Base-by-base conservation (phyloP, 2,113 vertebrate species). In the Tiliqua scincoides region DNA sequence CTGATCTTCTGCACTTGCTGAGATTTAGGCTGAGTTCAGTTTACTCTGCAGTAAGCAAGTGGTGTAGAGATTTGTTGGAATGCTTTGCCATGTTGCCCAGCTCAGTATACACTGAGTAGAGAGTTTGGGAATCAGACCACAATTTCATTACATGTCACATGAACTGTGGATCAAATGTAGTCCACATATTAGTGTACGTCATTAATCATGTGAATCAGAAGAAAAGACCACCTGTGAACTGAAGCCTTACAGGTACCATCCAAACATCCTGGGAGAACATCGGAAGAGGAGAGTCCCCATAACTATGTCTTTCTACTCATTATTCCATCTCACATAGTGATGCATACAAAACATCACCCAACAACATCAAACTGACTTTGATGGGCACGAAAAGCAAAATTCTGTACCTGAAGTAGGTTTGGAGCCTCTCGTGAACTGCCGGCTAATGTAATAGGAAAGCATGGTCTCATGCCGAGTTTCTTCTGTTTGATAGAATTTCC, bases 381-480 rank as follows among this genome's bases (percentile, higher is more conserved):
- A n/a, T 0, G 0, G 27, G 30, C 0, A n/a, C 20, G 37, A 82
- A 43, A 32, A 75, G 82, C 30, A 71, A 2, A 3, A 6, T 1
- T 15, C 3, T 23, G 2, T 79, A 91, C 91, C 32, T 85, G 75
- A 82, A 59, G 88, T 11, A 2, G 1, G 63, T 48, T 81, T 84
- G 23, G 17, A 88, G 77, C 37, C 74, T 86, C 83, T 48, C 0
- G 65, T 73, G 25, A 92, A 75, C 77, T 80, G n/a, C 35, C 65
- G 81, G 57, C 17, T 35, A 40, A 87, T 84, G 63, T 82, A 89
- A 65, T 88, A 85, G 25, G 88, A 88, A 30, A 70, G 65, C 37
- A 40, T 1, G 21, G 78, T 71, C 71, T 71, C 77, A 1, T 71
- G 23, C 54, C 14, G 5, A 7, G 14, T 17, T 18, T 0, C n/a